Evolutionary conservation across 2,113 vertebrate species (phyloP), one percentile per base, ranked within the genome.

Genomic region (Gavialis gangeticus): DNA sequence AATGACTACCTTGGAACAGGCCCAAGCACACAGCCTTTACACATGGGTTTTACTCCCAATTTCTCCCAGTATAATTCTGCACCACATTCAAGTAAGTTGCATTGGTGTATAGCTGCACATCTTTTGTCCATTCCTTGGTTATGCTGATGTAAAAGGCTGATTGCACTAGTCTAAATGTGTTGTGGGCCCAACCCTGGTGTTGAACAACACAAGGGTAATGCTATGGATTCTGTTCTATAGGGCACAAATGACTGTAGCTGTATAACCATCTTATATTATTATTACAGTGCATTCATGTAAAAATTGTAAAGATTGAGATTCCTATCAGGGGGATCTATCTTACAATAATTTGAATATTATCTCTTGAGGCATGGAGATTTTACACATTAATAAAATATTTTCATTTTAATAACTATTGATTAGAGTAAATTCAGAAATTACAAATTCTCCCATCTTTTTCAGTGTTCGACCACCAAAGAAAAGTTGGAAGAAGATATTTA

Each of bases 401-500:
- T 6, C 46, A 71, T 34, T 37, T 4, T 73, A 73, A 73, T 54
- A 6, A 57, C 25, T 2, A 0, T 46, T 3, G 5, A 87, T 21
- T 15, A 19, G 71, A 75, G 78, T 4, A 46, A 46, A 46, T 46
- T 9, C 46, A 46, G 34, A 24, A 79, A 30, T 25, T n/a, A 71
- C 80, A 71, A 19, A 28, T 86, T 87, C 27, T 75, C 71, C 3
- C 1, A 28, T 88, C 84, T 94, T 12, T 95, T 97, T 25, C 94
- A 99, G 99, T 71, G 99, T 99, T 67, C 98, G 99, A 28, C 99
- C 99, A 85, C 99, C 99, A 3, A 99, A 99, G 98, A 99, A 99
- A 94, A 99, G 99, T 82, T 99, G 99, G 99, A 99, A 99, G 97
- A 99, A 99, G 96, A 99, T 99, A 91, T 99, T 99, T 76, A 99